A percentile compares a stretch with the other conserved stretches of the same genome.
phyloP scores from a whole-genome alignment of 2,888 invertebrate species.

The Xiphydria camelus region DNA sequence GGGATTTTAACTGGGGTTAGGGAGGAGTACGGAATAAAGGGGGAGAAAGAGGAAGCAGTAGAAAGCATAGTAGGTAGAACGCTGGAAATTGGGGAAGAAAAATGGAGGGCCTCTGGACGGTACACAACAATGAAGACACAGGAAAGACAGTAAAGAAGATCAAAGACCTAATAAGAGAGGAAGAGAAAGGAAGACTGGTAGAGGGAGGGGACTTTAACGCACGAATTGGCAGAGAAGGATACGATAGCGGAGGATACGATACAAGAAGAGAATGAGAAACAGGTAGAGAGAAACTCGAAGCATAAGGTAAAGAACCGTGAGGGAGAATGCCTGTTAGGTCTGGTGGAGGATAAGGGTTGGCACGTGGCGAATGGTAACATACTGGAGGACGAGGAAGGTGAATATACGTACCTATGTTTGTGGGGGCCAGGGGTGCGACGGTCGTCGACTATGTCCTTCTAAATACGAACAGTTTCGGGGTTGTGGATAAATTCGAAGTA shows the following conservation, averaged over 20 bases:
- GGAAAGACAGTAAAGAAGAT: too few relatives aligned
- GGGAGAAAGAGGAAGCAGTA: not conserved
- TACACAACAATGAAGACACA: too few relatives aligned
- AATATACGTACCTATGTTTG: slow-evolving; percentile 9
- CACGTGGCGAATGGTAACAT: slow-evolving; percentile 17
- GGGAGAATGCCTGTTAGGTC: slow-evolving; percentile 6
- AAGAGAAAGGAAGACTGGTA: too few relatives aligned
- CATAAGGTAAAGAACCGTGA: slow-evolving; percentile 13
- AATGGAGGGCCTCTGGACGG: too few relatives aligned
- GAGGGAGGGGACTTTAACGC: too few relatives aligned
- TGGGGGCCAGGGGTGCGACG: slow-evolving; percentile 3
- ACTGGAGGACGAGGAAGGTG: slow-evolving; percentile 15
- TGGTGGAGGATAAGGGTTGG: slow-evolving; percentile 16
- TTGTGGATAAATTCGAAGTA: not conserved
- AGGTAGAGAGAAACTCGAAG: slow-evolving; percentile 14
- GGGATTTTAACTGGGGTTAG: not conserved
- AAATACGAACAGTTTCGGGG: not conserved
- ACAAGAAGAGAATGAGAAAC: not conserved
- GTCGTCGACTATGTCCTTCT: slow-evolving; percentile 13
- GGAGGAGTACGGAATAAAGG: not conserved
- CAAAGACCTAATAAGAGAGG: too few relatives aligned
- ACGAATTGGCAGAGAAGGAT: too few relatives aligned
- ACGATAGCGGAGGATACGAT: too few relatives aligned
- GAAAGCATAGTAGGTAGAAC: too few relatives aligned
- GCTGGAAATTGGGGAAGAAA: too few relatives aligned